These are phyloP conservation scores for Boleophthalmus pectinirostris DNA, from an alignment of 2,113 vertebrate genomes.

Conservation along the genomic window DNA sequence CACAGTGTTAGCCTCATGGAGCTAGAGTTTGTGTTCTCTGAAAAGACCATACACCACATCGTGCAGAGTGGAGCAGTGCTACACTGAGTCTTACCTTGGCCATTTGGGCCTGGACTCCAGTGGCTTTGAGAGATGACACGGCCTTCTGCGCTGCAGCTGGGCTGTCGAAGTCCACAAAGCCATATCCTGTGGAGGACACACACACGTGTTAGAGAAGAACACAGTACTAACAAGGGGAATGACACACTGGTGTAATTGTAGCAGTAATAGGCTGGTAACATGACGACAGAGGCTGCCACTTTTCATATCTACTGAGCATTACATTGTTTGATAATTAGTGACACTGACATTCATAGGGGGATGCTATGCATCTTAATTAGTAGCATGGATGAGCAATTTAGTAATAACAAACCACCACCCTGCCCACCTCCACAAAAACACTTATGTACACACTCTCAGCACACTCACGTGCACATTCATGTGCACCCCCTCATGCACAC, in stretches of 20 bases:
- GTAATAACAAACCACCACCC: conserved; percentile 72
- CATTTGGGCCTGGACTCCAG: conserved; percentile 96
- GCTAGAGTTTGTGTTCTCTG: conserved; percentile 9
- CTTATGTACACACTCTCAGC: background rate
- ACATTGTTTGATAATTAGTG: conserved; percentile 78
- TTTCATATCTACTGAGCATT: conserved; percentile 75
- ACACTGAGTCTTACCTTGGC: conserved; percentile 86
- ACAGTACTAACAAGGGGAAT: conserved; percentile 69
- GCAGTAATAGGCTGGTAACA: conserved; percentile 76
- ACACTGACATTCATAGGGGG: conserved; percentile 70
- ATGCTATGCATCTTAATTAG: conserved; percentile 77
- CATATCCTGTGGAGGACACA: conserved; percentile 83
- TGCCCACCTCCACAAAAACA: conserved; percentile 63
- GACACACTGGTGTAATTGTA: conserved; percentile 72
- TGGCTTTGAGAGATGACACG: conserved; percentile 95
- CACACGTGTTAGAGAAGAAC: conserved; percentile 47
- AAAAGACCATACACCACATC: conserved; percentile 7
- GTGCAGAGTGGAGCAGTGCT: conserved; percentile 5
- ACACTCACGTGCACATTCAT: too few relatives aligned
- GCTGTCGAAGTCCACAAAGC: conserved; percentile 97
- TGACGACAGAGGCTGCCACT: conserved; percentile 76
- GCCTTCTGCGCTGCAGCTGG: conserved; percentile 96
- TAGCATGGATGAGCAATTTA: conserved; percentile 70
- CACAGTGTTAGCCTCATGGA: conserved; percentile 27
- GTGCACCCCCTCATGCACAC: too few relatives aligned